A percentile compares a stretch with the other conserved stretches of the same genome.
phyloP scores from a whole-genome alignment of 2,797 vertebrate genomes.

The Falco cherrug region DNA sequence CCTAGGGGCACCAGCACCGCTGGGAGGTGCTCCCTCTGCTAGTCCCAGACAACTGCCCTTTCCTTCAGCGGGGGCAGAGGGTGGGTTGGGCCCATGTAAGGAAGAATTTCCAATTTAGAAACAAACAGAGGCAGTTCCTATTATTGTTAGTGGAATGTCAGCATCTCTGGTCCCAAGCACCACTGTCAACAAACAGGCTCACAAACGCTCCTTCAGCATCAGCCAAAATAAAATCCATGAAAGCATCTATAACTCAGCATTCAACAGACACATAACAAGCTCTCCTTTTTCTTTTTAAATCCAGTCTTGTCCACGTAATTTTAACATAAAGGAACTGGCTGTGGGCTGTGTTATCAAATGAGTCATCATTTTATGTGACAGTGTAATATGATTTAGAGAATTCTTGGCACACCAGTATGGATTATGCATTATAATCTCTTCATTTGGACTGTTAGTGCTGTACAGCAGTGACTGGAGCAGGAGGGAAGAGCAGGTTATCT shows the following conservation, averaged over 20 bases:
- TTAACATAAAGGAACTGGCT: constrained; percentile 60
- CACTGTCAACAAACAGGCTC: constrained; percentile 52
- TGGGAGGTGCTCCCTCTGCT: constrained; percentile 23
- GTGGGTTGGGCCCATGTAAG: constrained; percentile 27
- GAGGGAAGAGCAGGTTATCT: neutral
- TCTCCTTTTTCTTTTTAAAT: constrained; percentile 62
- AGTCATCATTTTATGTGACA: constrained; percentile 65
- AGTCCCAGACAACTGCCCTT: constrained; percentile 11
- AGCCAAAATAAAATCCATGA: constrained; percentile 67
- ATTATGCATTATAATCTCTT: constrained; percentile 65
- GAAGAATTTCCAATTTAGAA: constrained; percentile 58
- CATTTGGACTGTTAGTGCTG: constrained; percentile 1
- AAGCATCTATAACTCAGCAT: constrained; percentile 61
- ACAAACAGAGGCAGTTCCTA: constrained; percentile 58
- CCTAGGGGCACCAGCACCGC: neutral
- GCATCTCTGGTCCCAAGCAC: constrained; percentile 57
- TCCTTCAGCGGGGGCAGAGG: neutral
- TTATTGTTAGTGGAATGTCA: constrained; percentile 59
- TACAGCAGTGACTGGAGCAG: neutral
- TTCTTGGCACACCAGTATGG: constrained; percentile 26
- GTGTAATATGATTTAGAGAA: constrained; percentile 36
- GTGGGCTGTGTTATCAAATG: constrained; percentile 39
- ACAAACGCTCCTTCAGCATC: constrained; percentile 66
- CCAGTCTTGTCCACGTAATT: constrained; percentile 50
- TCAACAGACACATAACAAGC: constrained; percentile 53